A percentile compares a stretch with the other conserved stretches of the same genome.
phyloP scores from a whole-genome alignment of 2,113 vertebrate genomes.

The Eclectus roratus region DNA sequence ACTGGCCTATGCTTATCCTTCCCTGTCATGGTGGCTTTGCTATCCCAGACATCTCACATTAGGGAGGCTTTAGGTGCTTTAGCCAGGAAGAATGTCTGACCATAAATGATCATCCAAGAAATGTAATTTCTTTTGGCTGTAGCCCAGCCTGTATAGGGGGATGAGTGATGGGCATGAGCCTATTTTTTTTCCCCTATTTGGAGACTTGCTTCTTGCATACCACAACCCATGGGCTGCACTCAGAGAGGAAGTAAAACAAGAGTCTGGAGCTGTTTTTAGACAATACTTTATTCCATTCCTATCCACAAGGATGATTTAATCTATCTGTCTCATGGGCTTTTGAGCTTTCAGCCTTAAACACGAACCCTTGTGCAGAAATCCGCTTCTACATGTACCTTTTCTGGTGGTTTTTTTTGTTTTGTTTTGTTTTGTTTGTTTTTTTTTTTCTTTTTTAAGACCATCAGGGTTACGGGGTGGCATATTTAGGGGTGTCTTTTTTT shows the following conservation, averaged over 20 bases:
- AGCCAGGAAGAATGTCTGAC: neutral
- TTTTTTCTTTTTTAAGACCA: no score
- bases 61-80: neutral
- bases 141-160: neutral
- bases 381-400: neutral
- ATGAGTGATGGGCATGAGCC: neutral
- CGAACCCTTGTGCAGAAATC: neutral
- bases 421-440: neutral
- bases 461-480: fast-evolving
- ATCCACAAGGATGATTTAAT: neutral
- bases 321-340: neutral
- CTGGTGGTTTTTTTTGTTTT: neutral
- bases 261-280: neutral
- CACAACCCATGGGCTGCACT: neutral
- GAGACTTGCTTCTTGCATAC: neutral
- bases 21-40: neutral
- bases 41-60: neutral
- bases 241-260: neutral
- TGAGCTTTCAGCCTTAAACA: neutral
- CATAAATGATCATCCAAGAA: neutral
- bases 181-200: constrained; percentile 25
- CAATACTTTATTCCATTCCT: neutral
- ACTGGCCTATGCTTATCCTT: neutral
- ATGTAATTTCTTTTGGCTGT: neutral
- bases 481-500: neutral